Evolutionary conservation across 2,888 invertebrate genomes (phyloP).

Genomic region (Hirtodrosophila alboralis): DNA sequence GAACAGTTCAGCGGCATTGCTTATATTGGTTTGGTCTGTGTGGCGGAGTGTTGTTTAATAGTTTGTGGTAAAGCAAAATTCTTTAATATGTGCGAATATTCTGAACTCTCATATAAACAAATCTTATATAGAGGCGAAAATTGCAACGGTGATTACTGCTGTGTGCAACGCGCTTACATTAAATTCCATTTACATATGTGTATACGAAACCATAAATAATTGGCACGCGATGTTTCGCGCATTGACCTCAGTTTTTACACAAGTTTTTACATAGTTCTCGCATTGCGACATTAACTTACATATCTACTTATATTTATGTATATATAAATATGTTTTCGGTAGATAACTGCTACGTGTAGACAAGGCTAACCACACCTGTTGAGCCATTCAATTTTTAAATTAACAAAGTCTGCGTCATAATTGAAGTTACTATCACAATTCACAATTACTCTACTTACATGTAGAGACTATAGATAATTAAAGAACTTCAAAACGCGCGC

Average conservation of each 20-base stretch:
- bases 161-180: constrained; percentile 22
- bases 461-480: constrained; percentile 6
- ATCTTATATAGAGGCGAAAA: constrained; percentile 4
- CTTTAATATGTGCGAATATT: constrained; percentile 16
- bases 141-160: constrained; percentile 25
- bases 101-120: constrained; percentile 10
- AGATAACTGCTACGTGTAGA: constrained; percentile 12
- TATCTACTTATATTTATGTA: constrained; percentile 1
- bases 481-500: no score
- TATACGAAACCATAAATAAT: constrained; percentile 53
- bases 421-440: constrained; percentile 18
- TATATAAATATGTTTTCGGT: background rate
- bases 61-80: constrained; percentile 29
- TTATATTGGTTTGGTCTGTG: constrained; percentile 42
- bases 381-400: constrained; percentile 29
- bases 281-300: constrained; percentile 14
- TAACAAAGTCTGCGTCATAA: constrained; percentile 8
- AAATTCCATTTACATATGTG: constrained; percentile 28
- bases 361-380: constrained; percentile 24
- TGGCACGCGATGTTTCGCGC: constrained; percentile 48
- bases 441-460: no score
- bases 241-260: constrained; percentile 17
- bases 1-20: constrained; percentile 48
- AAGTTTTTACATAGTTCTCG: constrained; percentile 12
- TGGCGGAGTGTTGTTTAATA: constrained; percentile 8